phyloP scores from a whole-genome alignment of 1,140 invertebrate species.

The Zaprionus lachaisei region DNA sequence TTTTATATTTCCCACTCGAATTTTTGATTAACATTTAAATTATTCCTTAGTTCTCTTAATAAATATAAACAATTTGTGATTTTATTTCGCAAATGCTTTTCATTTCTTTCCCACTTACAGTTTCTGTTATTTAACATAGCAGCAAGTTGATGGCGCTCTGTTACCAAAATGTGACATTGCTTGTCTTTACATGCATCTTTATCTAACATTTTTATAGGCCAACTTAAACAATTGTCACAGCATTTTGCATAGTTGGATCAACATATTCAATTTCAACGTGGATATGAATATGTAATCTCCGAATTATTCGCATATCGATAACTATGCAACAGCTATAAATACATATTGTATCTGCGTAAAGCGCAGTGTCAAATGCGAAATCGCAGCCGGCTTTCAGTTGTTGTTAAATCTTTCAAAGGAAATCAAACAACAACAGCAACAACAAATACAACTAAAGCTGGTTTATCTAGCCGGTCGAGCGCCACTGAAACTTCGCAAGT shows the following conservation, averaged over 20 bases:
- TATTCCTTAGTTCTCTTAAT: too few relatives aligned
- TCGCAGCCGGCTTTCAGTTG: conserved; percentile 1
- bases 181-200: not conserved
- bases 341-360: conserved; percentile 3
- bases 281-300: conserved; percentile 16
- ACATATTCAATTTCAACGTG: conserved; percentile 9
- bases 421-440: not conserved
- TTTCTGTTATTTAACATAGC: not conserved
- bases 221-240: not conserved
- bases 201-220: not conserved
- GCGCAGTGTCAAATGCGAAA: conserved; percentile 6
- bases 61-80: too few relatives aligned
- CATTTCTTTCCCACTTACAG: not conserved
- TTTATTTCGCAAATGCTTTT: too few relatives aligned
- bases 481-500: conserved; percentile 12
- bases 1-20: not conserved
- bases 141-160: not conserved
- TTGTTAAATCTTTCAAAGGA: conserved; percentile 2
- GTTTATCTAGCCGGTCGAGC: conserved; percentile 1
- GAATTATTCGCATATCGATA: conserved; percentile 10
- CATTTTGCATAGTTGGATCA: not conserved
- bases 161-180: not conserved
- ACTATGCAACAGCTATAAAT: conserved; percentile 1
- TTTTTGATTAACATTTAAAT: too few relatives aligned
- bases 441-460: not conserved